phyloP scores from a whole-genome alignment of 2,113 vertebrate species.

The Girardinichthys multiradiatus region DNA sequence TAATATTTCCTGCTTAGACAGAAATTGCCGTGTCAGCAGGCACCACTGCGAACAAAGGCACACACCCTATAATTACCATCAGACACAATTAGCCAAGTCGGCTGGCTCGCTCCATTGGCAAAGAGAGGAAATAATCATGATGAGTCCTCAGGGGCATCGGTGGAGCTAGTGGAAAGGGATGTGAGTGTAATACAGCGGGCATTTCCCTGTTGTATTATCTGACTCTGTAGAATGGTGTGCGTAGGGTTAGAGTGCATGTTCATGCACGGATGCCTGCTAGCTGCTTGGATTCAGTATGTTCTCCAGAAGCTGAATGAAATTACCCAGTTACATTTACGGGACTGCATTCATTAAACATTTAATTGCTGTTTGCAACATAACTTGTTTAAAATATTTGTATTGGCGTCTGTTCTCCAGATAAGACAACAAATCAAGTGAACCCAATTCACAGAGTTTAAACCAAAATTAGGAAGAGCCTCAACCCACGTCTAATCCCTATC shows the following conservation, averaged over 20 bases:
- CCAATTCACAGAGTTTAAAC: conserved; percentile 32
- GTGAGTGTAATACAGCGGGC: conserved; percentile 44
- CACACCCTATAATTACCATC: conserved; percentile 68
- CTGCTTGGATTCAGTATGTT: conserved; percentile 41
- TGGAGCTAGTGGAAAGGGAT: not conserved
- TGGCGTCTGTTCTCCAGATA: not conserved
- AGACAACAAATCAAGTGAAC: conserved; percentile 22
- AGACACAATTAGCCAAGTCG: conserved; percentile 64
- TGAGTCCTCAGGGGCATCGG: conserved; percentile 65
- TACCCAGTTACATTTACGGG: no score
- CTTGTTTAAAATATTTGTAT: not conserved
- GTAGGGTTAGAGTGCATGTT: conserved; percentile 49
- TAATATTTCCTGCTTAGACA: conserved; percentile 65
- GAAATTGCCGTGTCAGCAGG: conserved; percentile 63
- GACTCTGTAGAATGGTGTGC: conserved; percentile 33
- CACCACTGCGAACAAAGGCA: conserved; percentile 51
- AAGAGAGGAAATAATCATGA: conserved; percentile 58
- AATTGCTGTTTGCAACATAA: not conserved
- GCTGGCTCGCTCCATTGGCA: conserved; percentile 44
- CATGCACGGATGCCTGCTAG: conserved; percentile 49
- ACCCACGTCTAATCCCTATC: conserved; percentile 64
- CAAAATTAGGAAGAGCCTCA: conserved; percentile 40
- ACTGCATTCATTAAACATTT: not conserved
- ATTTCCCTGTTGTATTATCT: conserved; percentile 54
- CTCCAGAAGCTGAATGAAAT: conserved; percentile 7